Evolutionary conservation across 2,113 vertebrate species (phyloP), one percentile per base, ranked within the genome.

Genomic region (Microcebus griseorufus): DNA sequence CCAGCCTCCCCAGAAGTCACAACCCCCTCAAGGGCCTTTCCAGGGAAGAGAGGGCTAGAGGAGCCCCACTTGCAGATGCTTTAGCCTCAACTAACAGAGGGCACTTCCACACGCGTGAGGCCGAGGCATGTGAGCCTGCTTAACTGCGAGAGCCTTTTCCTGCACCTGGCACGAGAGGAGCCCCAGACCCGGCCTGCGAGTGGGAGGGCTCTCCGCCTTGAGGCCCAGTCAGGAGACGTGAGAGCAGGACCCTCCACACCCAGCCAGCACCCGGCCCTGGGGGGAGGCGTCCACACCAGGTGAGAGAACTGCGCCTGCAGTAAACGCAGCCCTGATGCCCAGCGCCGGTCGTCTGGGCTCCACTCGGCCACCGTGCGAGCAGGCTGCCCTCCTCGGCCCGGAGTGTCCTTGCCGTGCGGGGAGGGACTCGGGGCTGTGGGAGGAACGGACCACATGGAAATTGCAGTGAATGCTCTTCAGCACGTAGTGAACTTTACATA

Each of bases 301-400:
- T 0, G 6, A 42, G 7, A 65, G 10, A 27, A 53, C 0, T 11
- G 1, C 29, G 5, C 0, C 1, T 4, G 0, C 3, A 14, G 7
- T 6, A 13, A 42, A 32, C 0, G 4, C 23, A 0, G 2, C 22
- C 37, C 10, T 13, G 1, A 18, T 0, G 53, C 16, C 53, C 18
- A 18, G 14, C 1, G 16, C 17, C 58, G 25, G 25, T 9, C 27
- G 0, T 2, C 8, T 34, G 48, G 67, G 8, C 20, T 60, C 37
- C 9, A 51, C 67, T 7, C n/a, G 67, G 45, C 13, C 29, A 22
- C 14, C 9, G 2, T 37, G 69, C 42, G 76, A 16, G 12, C 9
- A 75, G 14, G 29, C 34, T 17, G 0, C 34, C 45, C 6, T 39
- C 2, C 27, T 83, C 11, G 37, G 64, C n/a, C 23, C 10, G 79